phyloP scores from a whole-genome alignment of 2,113 vertebrate genomes.

The Ancistrus triradiatus region DNA sequence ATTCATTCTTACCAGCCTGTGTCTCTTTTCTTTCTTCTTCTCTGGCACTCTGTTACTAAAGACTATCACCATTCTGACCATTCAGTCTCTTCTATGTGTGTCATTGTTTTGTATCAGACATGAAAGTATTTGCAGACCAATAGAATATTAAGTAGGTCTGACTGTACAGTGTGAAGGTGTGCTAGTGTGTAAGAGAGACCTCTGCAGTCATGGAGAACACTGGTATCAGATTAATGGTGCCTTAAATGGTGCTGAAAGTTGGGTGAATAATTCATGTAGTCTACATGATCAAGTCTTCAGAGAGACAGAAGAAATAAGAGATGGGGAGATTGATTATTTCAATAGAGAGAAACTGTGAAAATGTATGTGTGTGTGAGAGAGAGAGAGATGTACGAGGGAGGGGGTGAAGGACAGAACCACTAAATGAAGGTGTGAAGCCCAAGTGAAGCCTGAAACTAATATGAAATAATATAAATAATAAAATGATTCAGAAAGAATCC shows the following conservation, averaged over 20 bases:
- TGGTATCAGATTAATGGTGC: conserved; percentile 20
- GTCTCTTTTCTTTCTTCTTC: too few species aligned
- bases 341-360: not conserved
- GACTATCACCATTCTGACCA: too few species aligned
- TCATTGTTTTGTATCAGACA: too few species aligned
- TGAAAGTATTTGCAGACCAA: too few species aligned
- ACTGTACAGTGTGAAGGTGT: not conserved
- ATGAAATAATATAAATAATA: conserved; percentile 11
- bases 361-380: conserved; percentile 17
- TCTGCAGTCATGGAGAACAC: not conserved
- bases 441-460: conserved; percentile 2
- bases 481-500: not conserved
- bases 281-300: conserved; percentile 25
- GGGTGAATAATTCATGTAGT: conserved; percentile 27
- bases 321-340: conserved; percentile 7
- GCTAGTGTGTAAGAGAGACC: not conserved
- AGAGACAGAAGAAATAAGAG: not conserved
- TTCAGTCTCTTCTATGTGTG: too few species aligned
- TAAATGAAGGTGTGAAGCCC: not conserved
- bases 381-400: not conserved
- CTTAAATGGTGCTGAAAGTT: conserved; percentile 29
- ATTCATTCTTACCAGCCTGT: too few species aligned
- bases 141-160: not conserved
- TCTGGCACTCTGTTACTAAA: too few species aligned
- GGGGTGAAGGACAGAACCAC: not conserved